phyloP scores from a whole-genome alignment of 64 coral and sea anemone genomes.

The Porites australiensis region DNA sequence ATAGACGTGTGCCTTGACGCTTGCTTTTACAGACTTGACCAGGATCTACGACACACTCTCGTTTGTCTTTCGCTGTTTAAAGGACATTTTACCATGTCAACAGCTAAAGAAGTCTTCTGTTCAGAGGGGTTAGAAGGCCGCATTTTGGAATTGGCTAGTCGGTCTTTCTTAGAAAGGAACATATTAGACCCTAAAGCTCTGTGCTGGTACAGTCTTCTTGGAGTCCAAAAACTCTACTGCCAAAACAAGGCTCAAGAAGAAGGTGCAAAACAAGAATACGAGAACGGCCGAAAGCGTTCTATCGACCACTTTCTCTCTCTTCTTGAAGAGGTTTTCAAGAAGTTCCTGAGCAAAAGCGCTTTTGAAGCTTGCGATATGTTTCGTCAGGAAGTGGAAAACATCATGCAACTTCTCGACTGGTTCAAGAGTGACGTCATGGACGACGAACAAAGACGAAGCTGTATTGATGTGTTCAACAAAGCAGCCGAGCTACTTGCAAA shows the following conservation, averaged over 20 bases:
- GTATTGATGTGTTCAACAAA: slow-evolving; percentile 47
- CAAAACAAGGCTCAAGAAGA: background rate
- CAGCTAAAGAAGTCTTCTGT: background rate
- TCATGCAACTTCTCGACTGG: slow-evolving; percentile 37
- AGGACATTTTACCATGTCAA: background rate
- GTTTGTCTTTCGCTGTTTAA: background rate
- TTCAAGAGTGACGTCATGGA: background rate
- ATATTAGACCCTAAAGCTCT: background rate
- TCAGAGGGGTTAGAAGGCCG: background rate
- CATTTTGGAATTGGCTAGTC: background rate
- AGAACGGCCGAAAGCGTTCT: background rate
- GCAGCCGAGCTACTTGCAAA: slow-evolving; percentile 43
- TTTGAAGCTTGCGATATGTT: slow-evolving; percentile 26
- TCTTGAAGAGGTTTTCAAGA: background rate
- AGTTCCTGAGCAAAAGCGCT: slow-evolving; percentile 13
- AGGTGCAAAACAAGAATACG: background rate
- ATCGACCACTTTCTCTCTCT: slow-evolving; percentile 16
- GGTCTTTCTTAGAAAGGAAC: background rate
- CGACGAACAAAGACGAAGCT: background rate
- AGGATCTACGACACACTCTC: background rate
- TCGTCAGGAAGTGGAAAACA: slow-evolving; percentile 22
- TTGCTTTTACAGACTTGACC: background rate
- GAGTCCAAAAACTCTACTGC: background rate
- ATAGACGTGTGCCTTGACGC: background rate
- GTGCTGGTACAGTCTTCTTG: background rate